Conservation (phyloP, 2,113 vertebrate genomes). For the Dicentrarchus labrax region DNA sequence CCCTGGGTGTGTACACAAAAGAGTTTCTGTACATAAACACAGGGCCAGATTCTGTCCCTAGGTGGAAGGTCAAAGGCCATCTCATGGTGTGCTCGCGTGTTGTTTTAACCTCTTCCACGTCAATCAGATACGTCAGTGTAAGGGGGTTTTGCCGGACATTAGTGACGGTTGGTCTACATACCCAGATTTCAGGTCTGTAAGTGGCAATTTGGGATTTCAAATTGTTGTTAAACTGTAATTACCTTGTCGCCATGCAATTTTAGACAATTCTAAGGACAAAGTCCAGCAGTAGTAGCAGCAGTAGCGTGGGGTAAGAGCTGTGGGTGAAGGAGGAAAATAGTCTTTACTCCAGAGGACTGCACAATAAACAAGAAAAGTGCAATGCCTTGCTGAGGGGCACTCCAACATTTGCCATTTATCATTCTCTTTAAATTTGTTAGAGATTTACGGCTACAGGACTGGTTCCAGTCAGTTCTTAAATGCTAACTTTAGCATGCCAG, state of each 20-base stretch:
- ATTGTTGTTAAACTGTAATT: slow-evolving; percentile 57
- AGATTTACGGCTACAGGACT: neutral
- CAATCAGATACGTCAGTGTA: slow-evolving; percentile 38
- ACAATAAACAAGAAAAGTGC: neutral
- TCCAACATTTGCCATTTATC: neutral
- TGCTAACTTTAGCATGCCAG: too few relatives aligned
- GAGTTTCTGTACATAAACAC: slow-evolving; percentile 71
- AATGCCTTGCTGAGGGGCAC: neutral
- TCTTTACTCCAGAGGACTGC: neutral
- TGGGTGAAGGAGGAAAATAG: slow-evolving; percentile 6
- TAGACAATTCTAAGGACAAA: slow-evolving; percentile 25
- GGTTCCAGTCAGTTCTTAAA: neutral
- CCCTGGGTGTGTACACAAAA: slow-evolving; percentile 61
- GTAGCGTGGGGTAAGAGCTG: neutral
- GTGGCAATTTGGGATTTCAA: slow-evolving; percentile 59
- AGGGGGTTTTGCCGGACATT: slow-evolving; percentile 12
- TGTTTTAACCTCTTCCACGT: slow-evolving; percentile 52
- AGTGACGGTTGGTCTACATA: slow-evolving; percentile 36
- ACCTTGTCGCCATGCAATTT: slow-evolving; percentile 51
- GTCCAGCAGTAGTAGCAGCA: slow-evolving; percentile 39
- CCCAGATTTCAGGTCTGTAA: slow-evolving; percentile 46
- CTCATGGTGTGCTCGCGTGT: slow-evolving; percentile 37
- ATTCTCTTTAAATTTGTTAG: neutral
- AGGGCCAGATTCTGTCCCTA: slow-evolving; percentile 46
- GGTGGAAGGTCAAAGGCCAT: slow-evolving; percentile 65